Base-by-base conservation (phyloP, 2,888 invertebrate genomes). In the Apotomis capreana region DNA sequence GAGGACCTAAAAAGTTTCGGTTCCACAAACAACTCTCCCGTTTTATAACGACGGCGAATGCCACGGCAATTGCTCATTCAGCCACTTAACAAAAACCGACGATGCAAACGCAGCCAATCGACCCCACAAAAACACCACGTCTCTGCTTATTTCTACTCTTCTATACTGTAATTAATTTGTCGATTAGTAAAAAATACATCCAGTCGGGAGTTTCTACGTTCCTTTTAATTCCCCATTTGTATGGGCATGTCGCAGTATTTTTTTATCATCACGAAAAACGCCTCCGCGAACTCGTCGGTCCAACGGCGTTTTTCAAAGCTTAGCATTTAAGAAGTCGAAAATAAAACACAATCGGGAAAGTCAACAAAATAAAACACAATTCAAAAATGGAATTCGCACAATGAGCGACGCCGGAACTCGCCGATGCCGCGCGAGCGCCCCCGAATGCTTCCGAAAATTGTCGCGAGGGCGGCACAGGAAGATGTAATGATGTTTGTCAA, bases 401-500 rank as follows among this genome's bases (percentile, higher is more conserved):
- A 81, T 79, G 81, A 80, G 78, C 46, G 67, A 78, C 76, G 75
- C 83, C 84, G 87, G 88, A 85, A 85, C 80, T 78, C 75, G 78
- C 79, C 83, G 88, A 85, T 82, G 79, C 75, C 84, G 81, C 83
- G 83, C 89, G 89, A 87, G 81, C 82, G 82, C 82, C 70, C 80
- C 84, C 87, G 87, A 87, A 83, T 83, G 84, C 86, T 83, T 82
- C 86, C 87, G 85, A 87, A 86, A 84, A 86, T 85, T 85, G 83
- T 80, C 84, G 83, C 82, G 84, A 85, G 86, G 87, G 87, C 84
- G 83, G 81, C 84, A 81, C 88, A 88, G 91, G 91, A 91, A 90
- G 88, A 89, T 89, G 91, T 92, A 92, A 91, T 92, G 92, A 92
- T 92, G 93, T 91, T 91, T 92, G 93, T 92, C 92, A 92, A 92